Base-by-base conservation (phyloP, 53 echinoderm and acorn worm species). In the Antedon mediterranea region DNA sequence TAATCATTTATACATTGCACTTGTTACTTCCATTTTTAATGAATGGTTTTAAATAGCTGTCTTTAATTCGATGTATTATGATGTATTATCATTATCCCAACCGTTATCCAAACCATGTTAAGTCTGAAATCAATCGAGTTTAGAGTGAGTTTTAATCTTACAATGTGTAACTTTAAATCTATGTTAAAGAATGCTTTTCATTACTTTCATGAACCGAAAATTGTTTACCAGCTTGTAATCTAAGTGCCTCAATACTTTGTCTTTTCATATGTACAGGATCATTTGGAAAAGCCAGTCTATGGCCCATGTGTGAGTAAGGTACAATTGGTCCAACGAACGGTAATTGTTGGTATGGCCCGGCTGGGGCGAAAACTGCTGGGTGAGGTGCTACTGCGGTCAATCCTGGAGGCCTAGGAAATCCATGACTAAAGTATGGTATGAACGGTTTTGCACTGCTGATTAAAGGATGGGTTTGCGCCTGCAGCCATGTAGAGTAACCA, bases 221-320 rank as follows among this genome's bases (percentile, higher is more conserved):
- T 6, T 78, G 86, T 34, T 57, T 42, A 31, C 29, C 44, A 28
- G 82, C 86, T 43, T 79, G 78, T 43, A 73, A 79, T 37, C 86
- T 32, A 43, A 86, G 74, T 27, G 79, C 71, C 13, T 86, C 86
- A 14, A 82, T 82, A 34, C 86, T 86, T 75, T 77, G 71, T 41
- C 71, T 82, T 78, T 82, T 79, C 34, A 79, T 29, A 18, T 57
- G 57, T 57, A 57, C 7, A 13, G 57, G 23, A 18, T 57, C 57
- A 3, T 57, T 57, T 34, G 71, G 0, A 71, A 74, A 34, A 77
- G 80, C 57, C 26, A 28, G 57, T 78, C 86, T 43, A 37, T 33
- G 37, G 77, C 33, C 13, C 29, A 43, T 15, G 23, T 80, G 34
- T 34, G 28, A 31, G 31, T 29, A 3, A 15, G 23, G 11, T 3